These are phyloP conservation scores for Antitype chi DNA, from an alignment of 2,888 invertebrate species.

Conservation along the genomic window DNA sequence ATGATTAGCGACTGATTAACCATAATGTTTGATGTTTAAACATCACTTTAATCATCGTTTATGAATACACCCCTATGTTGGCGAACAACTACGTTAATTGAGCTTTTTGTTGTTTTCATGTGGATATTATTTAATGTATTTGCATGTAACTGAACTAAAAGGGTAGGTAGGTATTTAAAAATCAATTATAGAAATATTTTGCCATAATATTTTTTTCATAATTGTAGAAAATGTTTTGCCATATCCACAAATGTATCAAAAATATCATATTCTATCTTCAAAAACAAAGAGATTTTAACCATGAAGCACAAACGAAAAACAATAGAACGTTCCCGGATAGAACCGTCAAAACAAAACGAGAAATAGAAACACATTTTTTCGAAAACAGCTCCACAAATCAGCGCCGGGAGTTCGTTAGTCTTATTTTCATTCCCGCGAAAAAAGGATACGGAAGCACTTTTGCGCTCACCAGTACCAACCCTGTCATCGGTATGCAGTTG, in stretches of 20 bases:
- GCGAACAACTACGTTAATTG: constrained; percentile 19
- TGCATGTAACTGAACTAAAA: background rate
- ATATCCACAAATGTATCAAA: background rate
- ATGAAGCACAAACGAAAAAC: background rate
- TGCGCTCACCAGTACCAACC: constrained; percentile 64
- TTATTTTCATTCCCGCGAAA: constrained; percentile 54
- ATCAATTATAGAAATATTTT: background rate
- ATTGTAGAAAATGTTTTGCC: background rate
- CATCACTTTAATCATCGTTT: too few relatives aligned
- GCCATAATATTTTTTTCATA: too few relatives aligned
- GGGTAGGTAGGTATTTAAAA: too few relatives aligned
- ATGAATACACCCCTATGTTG: too few relatives aligned
- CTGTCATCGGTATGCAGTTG: constrained; percentile 70
- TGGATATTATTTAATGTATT: background rate
- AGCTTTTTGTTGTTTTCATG: background rate
- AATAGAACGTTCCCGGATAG: background rate
- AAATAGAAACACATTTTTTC: constrained; percentile 27
- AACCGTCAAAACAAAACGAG: constrained; percentile 26
- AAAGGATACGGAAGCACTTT: constrained; percentile 61
- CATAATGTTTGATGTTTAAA: too few relatives aligned
- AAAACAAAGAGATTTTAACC: background rate
- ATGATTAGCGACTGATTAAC: too few relatives aligned
- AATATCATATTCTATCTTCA: background rate
- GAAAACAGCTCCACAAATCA: constrained; percentile 52
- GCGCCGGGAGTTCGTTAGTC: constrained; percentile 59